Conservation (phyloP, 2,113 vertebrate genomes). For the Tylochromis polylepis region DNA sequence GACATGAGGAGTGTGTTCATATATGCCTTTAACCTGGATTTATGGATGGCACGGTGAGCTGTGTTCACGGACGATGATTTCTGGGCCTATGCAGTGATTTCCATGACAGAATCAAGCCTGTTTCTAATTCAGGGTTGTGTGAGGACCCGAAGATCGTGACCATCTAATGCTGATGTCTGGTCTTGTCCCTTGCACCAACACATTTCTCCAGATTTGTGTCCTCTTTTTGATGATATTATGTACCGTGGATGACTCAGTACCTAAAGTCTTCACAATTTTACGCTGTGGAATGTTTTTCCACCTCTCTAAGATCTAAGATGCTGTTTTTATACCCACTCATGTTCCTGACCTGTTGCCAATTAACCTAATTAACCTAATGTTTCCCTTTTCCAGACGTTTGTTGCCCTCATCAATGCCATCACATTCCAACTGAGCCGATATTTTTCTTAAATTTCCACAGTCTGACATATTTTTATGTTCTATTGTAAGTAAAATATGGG, state of each 20-base stretch:
- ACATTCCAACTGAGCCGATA: background rate
- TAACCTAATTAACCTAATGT: background rate
- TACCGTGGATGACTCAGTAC: background rate
- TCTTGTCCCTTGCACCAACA: background rate
- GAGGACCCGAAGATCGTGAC: background rate
- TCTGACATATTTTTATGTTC: background rate
- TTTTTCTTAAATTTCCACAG: background rate
- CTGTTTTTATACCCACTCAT: background rate
- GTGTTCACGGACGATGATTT: background rate
- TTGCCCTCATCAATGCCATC: background rate
- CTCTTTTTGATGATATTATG: background rate
- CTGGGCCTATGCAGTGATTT: background rate
- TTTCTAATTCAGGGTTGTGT: fast-evolving
- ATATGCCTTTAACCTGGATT: background rate
- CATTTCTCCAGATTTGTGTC: background rate
- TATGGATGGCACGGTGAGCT: background rate
- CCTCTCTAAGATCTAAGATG: background rate
- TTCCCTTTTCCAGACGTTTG: fast-evolving
- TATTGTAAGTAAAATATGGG: background rate
- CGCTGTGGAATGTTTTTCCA: background rate
- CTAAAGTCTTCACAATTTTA: background rate
- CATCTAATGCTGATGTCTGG: background rate
- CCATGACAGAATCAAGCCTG: background rate
- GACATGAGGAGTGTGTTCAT: too few relatives aligned
- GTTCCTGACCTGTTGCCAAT: background rate